Percentiles rank a stretch among this genome's conserved stretches.
Evolutionary conservation across 2,888 invertebrate species (phyloP).

Genomic region (Branchipolynoe longqiensis): DNA sequence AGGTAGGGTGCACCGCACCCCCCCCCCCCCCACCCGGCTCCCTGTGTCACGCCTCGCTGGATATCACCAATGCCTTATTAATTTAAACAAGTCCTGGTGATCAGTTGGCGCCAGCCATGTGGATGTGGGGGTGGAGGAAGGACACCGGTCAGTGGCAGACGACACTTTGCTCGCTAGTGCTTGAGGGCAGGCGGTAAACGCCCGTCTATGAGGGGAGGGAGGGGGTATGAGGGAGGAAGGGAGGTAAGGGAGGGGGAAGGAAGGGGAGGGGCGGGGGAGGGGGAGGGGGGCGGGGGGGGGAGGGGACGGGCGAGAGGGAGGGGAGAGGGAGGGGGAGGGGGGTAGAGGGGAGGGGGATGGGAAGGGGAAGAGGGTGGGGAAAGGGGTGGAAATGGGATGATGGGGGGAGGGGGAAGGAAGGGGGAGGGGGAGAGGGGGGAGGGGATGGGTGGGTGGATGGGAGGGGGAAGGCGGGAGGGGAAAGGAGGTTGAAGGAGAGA

Average conservation of each 20-base stretch:
- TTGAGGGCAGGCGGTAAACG: background rate
- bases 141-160: conserved; percentile 16
- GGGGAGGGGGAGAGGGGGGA: background rate
- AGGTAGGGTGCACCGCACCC: too few relatives aligned
- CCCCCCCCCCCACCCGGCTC: conserved; percentile 31
- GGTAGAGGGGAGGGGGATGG: too few relatives aligned
- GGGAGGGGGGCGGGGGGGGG: background rate
- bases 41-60: conserved; percentile 34
- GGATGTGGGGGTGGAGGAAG: too few relatives aligned
- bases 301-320: background rate
- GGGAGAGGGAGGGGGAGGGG: too few relatives aligned
- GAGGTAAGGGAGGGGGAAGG: background rate
- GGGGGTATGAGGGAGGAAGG: background rate
- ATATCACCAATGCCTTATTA: conserved; percentile 16
- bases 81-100: conserved; percentile 42
- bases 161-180: too few relatives aligned
- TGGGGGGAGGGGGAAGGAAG: background rate
- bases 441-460: too few relatives aligned
- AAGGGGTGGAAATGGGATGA: too few relatives aligned
- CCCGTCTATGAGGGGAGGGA: background rate
- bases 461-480: too few relatives aligned
- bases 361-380: too few relatives aligned
- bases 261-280: background rate
- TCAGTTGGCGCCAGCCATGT: conserved; percentile 38
- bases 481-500: too few relatives aligned